Base-by-base conservation (phyloP, 2,888 invertebrate species). In the Hyles lineata region DNA sequence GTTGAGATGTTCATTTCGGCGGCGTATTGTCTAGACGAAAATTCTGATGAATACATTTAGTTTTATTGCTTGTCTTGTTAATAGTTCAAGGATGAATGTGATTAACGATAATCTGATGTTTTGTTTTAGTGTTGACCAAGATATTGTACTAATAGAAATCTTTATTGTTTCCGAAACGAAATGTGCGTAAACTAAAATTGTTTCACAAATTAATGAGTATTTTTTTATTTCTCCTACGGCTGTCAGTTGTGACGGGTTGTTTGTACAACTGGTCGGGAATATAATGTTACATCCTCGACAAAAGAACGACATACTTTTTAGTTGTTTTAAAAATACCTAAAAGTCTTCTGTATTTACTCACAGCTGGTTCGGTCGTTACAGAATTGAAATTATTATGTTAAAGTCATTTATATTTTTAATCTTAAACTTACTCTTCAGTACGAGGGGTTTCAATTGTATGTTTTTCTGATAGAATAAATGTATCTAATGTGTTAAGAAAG, bases 11-110 rank as follows among this genome's bases (percentile, higher is more conserved):
- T 75, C 58, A 50, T 52, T 55, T 73, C 61, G 76, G 71, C 76
- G 76, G 74, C 77, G 73, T 72, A 76, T 77, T 78, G 73, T 79
- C 78, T 80, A 78, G 78, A 76, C 77, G 75, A 69, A 76, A 73
- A 70, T 75, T 77, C 78, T 76, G 74, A 77, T 77, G 73, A 73
- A 73, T 59, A 72, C 59, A 67, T 52, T 61, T 32, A 43, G 35
- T 70, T 73, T 73, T 55, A 62, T 61, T 60, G 43, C 60, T 73
- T 72, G 59, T 72, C 43, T 73, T 62, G 52, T 43, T 52, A 67
- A 23, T 62, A 70, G 62, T 25, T 71, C 25, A 60, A 11, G 9
- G 17, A 29, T 23, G n/a, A 58, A n/a, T 58, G 15, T 58, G 55
- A 58, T 63, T 32, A 25, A 52, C 1, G 17, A 52, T 50, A 21